A percentile compares a stretch with the other conserved stretches of the same genome.
phyloP scores from a whole-genome alignment of 2,113 vertebrate species.

The Clarias macrocephalus region DNA sequence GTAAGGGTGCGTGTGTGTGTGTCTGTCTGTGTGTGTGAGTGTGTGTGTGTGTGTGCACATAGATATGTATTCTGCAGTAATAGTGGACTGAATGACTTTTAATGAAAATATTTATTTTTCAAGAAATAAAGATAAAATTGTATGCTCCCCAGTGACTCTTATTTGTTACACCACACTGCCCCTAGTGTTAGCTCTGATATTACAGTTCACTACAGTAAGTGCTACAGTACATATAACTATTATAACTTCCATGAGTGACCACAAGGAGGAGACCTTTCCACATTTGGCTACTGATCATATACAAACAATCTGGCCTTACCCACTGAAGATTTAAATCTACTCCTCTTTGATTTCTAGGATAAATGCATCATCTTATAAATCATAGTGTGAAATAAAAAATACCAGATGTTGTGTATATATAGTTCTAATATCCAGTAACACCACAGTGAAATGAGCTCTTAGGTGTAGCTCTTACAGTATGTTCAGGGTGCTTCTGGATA shows the following conservation, averaged over 20 bases:
- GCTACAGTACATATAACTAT: too few relatives aligned
- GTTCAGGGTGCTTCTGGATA: too few relatives aligned
- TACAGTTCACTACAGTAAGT: neutral
- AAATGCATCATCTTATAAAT: neutral
- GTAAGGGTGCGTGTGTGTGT: conserved; percentile 53
- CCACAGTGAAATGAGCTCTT: neutral
- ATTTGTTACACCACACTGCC: conserved; percentile 60
- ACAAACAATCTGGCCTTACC: neutral
- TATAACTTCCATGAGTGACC: neutral
- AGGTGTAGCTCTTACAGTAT: too few relatives aligned
- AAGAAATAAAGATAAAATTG: conserved; percentile 64
- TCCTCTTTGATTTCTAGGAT: too few relatives aligned
- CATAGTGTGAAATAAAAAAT: neutral
- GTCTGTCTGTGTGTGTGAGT: conserved; percentile 55
- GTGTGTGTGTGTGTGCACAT: conserved; percentile 50
- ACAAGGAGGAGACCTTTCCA: conserved; percentile 8
- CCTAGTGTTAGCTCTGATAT: conserved; percentile 21
- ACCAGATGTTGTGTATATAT: neutral
- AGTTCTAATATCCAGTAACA: neutral
- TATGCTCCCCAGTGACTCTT: conserved; percentile 55
- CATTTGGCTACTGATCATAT: neutral
- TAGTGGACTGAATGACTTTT: conserved; percentile 48
- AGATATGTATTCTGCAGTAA: conserved; percentile 40
- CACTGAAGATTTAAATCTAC: neutral
- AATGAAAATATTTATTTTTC: conserved; percentile 54